Evolutionary conservation across 2,797 vertebrate species (phyloP), one percentile per base, ranked within the genome.

Genomic region (Leptodactylus fallax): DNA sequence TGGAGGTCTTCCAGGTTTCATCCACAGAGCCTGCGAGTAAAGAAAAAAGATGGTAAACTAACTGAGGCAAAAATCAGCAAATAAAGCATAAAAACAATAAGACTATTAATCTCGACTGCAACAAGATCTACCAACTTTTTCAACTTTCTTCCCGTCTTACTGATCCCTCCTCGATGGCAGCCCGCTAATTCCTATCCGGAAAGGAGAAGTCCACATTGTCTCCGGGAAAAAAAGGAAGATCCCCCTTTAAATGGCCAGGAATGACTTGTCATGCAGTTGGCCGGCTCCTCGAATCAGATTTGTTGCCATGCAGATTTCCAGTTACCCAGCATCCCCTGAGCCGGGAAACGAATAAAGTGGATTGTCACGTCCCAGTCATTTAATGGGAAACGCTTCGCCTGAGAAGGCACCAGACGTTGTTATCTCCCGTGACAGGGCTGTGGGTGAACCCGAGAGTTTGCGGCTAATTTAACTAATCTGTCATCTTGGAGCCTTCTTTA

Each of bases 261-360:
- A 27, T 80, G 49, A 56, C 49, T 53, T 36, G 36, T 36, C 36
- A 36, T 36, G 36, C 36, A 36, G 36, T 36, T 17, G 14, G 14
- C 56, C n/a, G 23, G 45, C 7, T 47, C 72, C 56, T 49, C 58
- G 21, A 85, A 69, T 74, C 19, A 56, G 53, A 84, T 58, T 74
- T 84, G 69, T 79, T 86, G 85, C 63, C 77, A 67, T 69, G 72
- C 77, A 79, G 83, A 72, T 85, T 56, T 55, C 25, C 81, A 87
- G 16, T 61, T 47, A 63, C 0, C 3, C 78, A 6, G 8, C 78
- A 12, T 77, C 3, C 25, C 6, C 76, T 21, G 76, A 86, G 60
- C 49, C 3, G 19, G 23, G 58, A 53, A 67, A 7, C n/a, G 47
- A 78, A 79, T 53, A 78, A 79, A 79, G 61, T 11, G 76, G 60